These are phyloP conservation scores for Ahaetulla prasina DNA, from an alignment of 2,113 vertebrate species.

Conservation along the genomic window DNA sequence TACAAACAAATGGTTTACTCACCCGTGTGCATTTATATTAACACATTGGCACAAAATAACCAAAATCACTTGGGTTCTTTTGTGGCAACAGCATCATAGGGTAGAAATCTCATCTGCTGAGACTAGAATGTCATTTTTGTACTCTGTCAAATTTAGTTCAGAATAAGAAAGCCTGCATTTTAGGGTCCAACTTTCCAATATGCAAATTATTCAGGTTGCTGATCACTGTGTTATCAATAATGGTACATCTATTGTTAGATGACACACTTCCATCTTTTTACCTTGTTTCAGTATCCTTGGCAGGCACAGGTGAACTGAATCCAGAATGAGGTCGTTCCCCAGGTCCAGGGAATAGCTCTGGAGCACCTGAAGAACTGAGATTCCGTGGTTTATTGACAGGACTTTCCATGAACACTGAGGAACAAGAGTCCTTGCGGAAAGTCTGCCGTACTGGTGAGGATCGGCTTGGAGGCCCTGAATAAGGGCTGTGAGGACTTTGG, in stretches of 20 bases:
- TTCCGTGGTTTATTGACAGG: constrained; percentile 82
- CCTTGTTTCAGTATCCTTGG: constrained; percentile 85
- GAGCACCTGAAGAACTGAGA: constrained; percentile 73
- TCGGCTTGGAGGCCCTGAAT: constrained; percentile 85
- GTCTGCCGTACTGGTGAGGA: constrained; percentile 89
- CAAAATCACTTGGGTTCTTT: not conserved
- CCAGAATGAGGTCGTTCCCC: constrained; percentile 75
- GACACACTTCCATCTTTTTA: constrained; percentile 50
- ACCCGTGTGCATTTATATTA: not conserved
- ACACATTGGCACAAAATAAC: not conserved
- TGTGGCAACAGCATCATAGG: not conserved
- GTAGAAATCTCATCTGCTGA: not conserved
- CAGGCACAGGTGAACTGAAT: constrained; percentile 77
- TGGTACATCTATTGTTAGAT: not conserved
- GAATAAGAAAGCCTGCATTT: not conserved
- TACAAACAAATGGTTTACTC: not conserved
- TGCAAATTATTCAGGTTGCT: not conserved
- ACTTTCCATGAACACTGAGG: constrained; percentile 89
- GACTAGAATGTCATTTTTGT: not conserved
- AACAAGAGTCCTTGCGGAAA: constrained; percentile 93
- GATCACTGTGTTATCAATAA: not conserved
- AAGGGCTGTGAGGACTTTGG: constrained; percentile 81
- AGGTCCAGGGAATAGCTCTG: constrained; percentile 78
- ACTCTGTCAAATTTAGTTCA: not conserved
- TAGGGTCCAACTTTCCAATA: not conserved